Conservation (phyloP, 2,888 invertebrate genomes). For the Patella caerulea region DNA sequence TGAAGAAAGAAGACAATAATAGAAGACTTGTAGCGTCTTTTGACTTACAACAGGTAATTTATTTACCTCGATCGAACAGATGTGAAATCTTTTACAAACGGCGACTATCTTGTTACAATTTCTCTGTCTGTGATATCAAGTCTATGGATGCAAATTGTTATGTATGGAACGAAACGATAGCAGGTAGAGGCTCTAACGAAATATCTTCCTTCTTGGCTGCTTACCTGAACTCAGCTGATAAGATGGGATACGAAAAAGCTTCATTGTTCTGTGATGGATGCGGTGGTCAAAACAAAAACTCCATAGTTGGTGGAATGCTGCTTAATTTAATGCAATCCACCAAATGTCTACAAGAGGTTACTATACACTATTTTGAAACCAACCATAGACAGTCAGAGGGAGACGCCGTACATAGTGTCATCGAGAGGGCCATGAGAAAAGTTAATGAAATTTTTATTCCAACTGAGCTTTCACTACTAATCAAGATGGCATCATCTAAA, state of each 20-base stretch:
- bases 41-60: neutral
- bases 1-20: neutral
- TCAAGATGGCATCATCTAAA: conserved; percentile 10
- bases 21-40: neutral
- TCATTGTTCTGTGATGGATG: conserved; percentile 15
- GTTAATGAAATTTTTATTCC: conserved; percentile 2
- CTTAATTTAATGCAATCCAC: conserved; percentile 1
- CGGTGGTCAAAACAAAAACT: conserved; percentile 15
- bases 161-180: neutral
- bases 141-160: neutral
- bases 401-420: neutral
- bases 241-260: neutral
- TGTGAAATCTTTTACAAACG: neutral
- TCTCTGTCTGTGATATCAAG: neutral
- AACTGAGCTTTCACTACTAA: neutral
- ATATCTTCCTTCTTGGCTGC: neutral
- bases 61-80: neutral
- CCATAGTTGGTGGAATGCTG: conserved; percentile 10
- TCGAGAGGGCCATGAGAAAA: conserved; percentile 6
- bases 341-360: conserved; percentile 2
- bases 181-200: neutral
- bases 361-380: conserved; percentile 12
- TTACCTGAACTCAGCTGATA: neutral
- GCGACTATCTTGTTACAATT: neutral
- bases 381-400: conserved; percentile 15